These are phyloP conservation scores for Rostratula benghalensis DNA, from an alignment of 2,113 vertebrate genomes.

Conservation along the genomic window DNA sequence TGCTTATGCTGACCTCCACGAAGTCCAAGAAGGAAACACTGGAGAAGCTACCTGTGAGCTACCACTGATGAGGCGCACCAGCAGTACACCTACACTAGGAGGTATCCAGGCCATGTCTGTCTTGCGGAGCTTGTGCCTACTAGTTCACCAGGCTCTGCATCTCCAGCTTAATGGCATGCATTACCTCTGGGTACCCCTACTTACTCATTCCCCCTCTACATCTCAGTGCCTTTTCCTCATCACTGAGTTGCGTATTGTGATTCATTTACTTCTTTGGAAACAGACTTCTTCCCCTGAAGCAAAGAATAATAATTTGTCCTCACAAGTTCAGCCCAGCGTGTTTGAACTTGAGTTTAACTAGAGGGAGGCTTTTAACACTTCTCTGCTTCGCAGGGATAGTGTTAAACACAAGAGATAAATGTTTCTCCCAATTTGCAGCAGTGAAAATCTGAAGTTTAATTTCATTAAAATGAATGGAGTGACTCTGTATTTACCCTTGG, in stretches of 20 bases:
- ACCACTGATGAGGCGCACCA: background rate
- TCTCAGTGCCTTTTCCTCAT: background rate
- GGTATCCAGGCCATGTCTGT: background rate
- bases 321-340: background rate
- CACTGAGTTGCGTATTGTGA: background rate
- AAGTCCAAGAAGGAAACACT: background rate
- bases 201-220: background rate
- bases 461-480: background rate
- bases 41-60: background rate
- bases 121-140: background rate
- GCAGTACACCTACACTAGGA: background rate
- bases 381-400: background rate
- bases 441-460: constrained; percentile 2
- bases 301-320: background rate
- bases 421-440: background rate
- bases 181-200: background rate
- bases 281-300: background rate
- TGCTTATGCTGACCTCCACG: background rate
- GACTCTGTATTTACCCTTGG: background rate
- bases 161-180: background rate
- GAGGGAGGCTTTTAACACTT: background rate
- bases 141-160: background rate
- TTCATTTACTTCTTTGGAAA: background rate
- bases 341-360: background rate
- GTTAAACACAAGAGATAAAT: background rate